Conservation (phyloP, 2,797 vertebrate species). For the Phyllotis vaccarum region DNA sequence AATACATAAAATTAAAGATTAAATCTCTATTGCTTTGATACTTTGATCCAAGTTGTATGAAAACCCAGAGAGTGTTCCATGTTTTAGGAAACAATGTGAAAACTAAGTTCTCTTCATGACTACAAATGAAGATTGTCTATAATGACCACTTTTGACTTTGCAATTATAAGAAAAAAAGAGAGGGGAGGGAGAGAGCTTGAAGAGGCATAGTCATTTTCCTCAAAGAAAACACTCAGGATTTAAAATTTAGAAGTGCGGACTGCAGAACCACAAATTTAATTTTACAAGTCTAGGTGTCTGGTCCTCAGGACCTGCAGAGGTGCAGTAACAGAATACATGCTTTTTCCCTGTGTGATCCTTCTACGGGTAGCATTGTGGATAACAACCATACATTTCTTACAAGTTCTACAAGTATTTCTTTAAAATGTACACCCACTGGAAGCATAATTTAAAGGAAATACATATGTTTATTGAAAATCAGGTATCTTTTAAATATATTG, state of each 20-base stretch:
- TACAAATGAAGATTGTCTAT: slow-evolving; percentile 58
- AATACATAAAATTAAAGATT: slow-evolving; percentile 35
- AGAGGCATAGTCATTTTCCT: neutral
- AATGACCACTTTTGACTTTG: slow-evolving; percentile 48
- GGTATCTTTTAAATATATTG: neutral
- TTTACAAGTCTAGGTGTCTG: neutral
- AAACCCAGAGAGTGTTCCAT: slow-evolving; percentile 45
- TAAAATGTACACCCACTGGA: neutral
- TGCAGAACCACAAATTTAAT: slow-evolving; percentile 17
- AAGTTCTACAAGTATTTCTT: neutral
- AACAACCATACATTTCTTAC: neutral
- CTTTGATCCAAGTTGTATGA: slow-evolving; percentile 49
- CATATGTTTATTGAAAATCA: slow-evolving; percentile 21
- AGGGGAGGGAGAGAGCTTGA: neutral
- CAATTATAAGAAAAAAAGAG: neutral
- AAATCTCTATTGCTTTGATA: slow-evolving; percentile 63
- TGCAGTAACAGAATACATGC: neutral
- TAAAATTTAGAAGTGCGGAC: neutral
- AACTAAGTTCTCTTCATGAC: slow-evolving; percentile 58
- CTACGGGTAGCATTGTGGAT: neutral
- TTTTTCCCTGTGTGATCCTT: neutral
- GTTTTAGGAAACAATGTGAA: slow-evolving; percentile 56
- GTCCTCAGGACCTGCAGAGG: neutral
- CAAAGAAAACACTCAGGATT: slow-evolving; percentile 36
- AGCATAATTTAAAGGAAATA: slow-evolving; percentile 43